Conservation (phyloP, 2,113 vertebrate species). For the Chaetura pelagica region DNA sequence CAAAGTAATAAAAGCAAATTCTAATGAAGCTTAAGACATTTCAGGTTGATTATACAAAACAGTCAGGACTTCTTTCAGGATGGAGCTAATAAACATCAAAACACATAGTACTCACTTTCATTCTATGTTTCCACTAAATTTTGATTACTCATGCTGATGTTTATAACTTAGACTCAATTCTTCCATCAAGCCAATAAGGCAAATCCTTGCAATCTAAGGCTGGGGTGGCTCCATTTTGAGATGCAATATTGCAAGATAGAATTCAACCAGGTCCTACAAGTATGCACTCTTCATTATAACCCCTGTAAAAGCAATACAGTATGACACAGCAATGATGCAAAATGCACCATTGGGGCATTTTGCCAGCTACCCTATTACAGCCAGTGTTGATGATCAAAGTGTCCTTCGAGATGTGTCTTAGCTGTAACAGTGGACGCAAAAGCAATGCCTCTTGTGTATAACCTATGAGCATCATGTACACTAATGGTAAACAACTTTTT, state of each 20-base stretch:
- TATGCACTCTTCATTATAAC: not conserved
- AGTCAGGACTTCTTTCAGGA: too few relatives aligned
- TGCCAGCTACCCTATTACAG: not conserved
- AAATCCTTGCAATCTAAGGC: not conserved
- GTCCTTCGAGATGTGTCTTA: not conserved
- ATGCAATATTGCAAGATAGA: not conserved
- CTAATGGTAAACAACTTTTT: not conserved
- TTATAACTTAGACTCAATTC: not conserved
- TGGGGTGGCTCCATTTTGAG: not conserved
- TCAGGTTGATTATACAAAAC: too few relatives aligned
- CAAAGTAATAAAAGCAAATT: too few relatives aligned
- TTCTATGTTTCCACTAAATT: not conserved
- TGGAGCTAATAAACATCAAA: too few relatives aligned
- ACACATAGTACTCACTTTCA: too few relatives aligned
- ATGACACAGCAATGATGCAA: not conserved
- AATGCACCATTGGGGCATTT: not conserved
- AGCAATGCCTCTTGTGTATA: not conserved
- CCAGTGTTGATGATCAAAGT: not conserved
- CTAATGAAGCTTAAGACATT: too few relatives aligned
- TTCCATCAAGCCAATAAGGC: not conserved
- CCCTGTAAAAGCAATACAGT: not conserved
- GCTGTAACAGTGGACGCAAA: not conserved
- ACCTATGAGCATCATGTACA: not conserved
- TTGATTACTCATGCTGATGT: not conserved
- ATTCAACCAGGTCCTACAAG: not conserved